phyloP scores from a whole-genome alignment of 2,797 vertebrate species.

The Macrochelys suwanniensis region DNA sequence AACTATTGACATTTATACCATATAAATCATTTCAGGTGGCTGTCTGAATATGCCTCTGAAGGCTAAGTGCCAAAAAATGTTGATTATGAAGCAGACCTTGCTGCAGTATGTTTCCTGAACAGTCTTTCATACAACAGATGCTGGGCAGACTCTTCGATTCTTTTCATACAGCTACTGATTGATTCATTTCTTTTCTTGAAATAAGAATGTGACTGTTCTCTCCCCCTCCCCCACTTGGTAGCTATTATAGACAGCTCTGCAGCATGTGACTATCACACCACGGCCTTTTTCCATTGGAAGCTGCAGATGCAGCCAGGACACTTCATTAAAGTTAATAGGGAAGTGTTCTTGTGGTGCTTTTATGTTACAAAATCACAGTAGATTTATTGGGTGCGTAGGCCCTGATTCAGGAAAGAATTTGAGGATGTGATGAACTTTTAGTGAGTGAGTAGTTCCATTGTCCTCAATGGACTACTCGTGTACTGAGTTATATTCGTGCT shows the following conservation, averaged over 20 bases:
- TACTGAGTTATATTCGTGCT: not conserved
- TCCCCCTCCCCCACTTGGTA: slow-evolving; percentile 49
- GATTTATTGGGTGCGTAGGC: slow-evolving; percentile 40
- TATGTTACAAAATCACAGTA: slow-evolving; percentile 19
- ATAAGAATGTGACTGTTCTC: slow-evolving; percentile 35
- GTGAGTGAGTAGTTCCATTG: not conserved
- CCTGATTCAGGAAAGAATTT: slow-evolving; percentile 20
- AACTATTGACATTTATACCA: not conserved
- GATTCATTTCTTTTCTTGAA: slow-evolving; percentile 67
- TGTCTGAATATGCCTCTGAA: not conserved
- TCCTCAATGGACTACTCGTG: not conserved
- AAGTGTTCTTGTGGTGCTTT: slow-evolving; percentile 36
- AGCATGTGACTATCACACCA: slow-evolving; percentile 57
- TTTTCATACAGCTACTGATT: slow-evolving; percentile 46
- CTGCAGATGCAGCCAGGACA: slow-evolving; percentile 63
- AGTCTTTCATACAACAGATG: slow-evolving; percentile 38
- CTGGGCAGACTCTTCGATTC: slow-evolving; percentile 29
- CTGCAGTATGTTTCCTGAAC: not conserved
- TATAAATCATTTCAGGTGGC: not conserved
- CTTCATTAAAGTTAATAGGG: slow-evolving; percentile 56
- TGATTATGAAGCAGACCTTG: slow-evolving; percentile 27
- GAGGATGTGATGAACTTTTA: slow-evolving; percentile 33
- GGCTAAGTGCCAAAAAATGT: not conserved
- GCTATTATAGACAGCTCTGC: slow-evolving; percentile 55
- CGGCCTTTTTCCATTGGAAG: slow-evolving; percentile 60